Percentiles rank a stretch among this genome's conserved stretches.
Conservation (phyloP, 1,140 invertebrate genomes). For the Nasonia longicornis region DNA sequence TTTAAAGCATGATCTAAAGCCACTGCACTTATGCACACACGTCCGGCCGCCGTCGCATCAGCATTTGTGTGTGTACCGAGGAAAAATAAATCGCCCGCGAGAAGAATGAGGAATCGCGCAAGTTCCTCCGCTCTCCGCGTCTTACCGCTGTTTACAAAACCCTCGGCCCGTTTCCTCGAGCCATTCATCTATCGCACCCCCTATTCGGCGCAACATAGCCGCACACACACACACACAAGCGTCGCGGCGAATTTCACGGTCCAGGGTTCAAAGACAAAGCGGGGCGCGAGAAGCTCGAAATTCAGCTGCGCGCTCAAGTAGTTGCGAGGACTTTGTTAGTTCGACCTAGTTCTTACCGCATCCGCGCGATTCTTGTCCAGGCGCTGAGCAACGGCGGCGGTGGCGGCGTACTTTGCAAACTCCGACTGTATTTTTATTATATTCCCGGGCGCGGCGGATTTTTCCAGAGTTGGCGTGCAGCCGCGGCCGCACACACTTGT, state of each 20-base stretch:
- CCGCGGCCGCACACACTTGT: not conserved
- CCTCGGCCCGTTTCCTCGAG: not conserved
- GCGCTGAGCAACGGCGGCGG: not conserved
- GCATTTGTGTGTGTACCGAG: not conserved
- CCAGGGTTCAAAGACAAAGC: constrained; percentile 35
- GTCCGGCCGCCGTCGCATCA: not conserved
- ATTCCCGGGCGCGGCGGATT: not conserved
- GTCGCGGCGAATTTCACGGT: constrained; percentile 27
- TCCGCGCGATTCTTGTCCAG: constrained; percentile 16
- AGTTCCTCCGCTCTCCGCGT: not conserved
- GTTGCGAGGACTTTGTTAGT: constrained; percentile 40
- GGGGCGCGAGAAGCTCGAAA: constrained; percentile 10
- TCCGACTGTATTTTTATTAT: constrained; percentile 23
- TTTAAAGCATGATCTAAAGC: not conserved
- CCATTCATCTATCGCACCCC: not conserved
- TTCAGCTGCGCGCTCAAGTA: constrained; percentile 15
- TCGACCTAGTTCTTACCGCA: constrained; percentile 43
- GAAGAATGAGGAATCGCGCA: not conserved
- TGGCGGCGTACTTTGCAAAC: not conserved
- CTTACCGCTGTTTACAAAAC: constrained; percentile 13
- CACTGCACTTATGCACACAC: not conserved
- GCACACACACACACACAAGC: not conserved
- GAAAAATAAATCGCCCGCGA: not conserved
- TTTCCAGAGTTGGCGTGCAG: not conserved
- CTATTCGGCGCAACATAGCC: not conserved